Evolutionary conservation across 1,140 invertebrate genomes (phyloP), one percentile per base, ranked within the genome.

Genomic region (Eumaeus atala): DNA sequence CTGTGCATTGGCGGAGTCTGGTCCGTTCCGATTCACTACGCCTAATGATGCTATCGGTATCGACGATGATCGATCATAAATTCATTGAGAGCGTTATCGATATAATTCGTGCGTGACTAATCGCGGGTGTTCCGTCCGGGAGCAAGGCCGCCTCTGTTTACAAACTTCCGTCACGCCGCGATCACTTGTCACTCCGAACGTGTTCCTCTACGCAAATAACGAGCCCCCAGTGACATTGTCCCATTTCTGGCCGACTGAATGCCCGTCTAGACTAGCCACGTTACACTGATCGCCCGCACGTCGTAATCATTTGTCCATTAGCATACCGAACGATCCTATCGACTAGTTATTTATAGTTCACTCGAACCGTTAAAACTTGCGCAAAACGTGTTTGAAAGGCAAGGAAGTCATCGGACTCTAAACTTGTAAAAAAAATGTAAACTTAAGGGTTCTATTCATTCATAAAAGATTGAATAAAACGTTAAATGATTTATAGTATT

Each of bases 71-170:
- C 48, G 48, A 21, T 54, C 51, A 47, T 54, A 53, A 40, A 38
- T 48, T 48, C 59, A 67, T 63, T 64, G 72, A 64, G 67, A 73
- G 71, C 70, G 51, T 54, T 77, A 70, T 73, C 67, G 69, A 44
- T 36, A 33, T 52, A 53, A 40, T 55, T 67, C 67, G 69, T 73
- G 74, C 70, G 77, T 75, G 74, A 74, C 68, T 69, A 60, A 61
- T 61, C 58, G 56, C 59, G 50, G 59, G 58, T 63, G 62, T 54
- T 58, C 66, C 34, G 12, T 40, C 36, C 51, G 72, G 82, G 79
- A 77, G 71, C 82, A 79, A 84, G 82, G 82, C 77, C 80, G 78
- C 49, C 72, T 57, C 55, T 85, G 83, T 86, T 86, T 84, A 84
- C 80, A 83, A 84, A 86, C 78, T 84, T 79, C 80, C 80, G 78